A percentile compares a stretch with the other conserved stretches of the same genome.
phyloP scores from a whole-genome alignment of 2,888 invertebrate species.

The Elmis aenea region DNA sequence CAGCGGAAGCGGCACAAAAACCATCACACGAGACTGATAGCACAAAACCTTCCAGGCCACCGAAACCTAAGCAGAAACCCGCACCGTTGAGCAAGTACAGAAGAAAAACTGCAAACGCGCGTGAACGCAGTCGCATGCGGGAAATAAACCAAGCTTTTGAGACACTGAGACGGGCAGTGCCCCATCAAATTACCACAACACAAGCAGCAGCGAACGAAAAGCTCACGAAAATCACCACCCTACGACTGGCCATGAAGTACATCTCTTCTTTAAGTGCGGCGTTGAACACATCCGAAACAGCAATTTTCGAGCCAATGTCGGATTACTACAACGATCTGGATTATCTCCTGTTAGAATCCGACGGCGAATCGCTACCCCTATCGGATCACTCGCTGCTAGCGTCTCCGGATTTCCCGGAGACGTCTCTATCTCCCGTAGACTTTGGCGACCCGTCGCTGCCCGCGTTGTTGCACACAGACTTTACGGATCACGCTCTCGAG shows the following conservation, averaged over 20 bases:
- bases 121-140: slow-evolving; percentile 81
- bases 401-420: slow-evolving; percentile 47
- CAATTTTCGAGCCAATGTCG: slow-evolving; percentile 11
- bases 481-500: slow-evolving; percentile 39
- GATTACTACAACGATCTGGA: slow-evolving; percentile 44
- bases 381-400: slow-evolving; percentile 54
- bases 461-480: slow-evolving; percentile 40
- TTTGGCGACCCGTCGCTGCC: slow-evolving; percentile 42
- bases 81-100: slow-evolving; percentile 83
- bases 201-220: slow-evolving; percentile 64
- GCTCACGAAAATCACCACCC: slow-evolving; percentile 83
- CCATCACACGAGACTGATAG: slow-evolving; percentile 14
- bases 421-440: slow-evolving; percentile 57
- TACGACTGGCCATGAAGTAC: slow-evolving; percentile 82
- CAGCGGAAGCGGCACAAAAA: slow-evolving; percentile 44
- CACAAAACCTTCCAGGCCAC: slow-evolving; percentile 24
- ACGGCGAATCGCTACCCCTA: slow-evolving; percentile 54
- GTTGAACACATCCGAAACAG: slow-evolving; percentile 37
- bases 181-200: slow-evolving; percentile 48
- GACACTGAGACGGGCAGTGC: slow-evolving; percentile 70
- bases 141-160: slow-evolving; percentile 90
- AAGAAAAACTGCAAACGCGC: slow-evolving; percentile 83
- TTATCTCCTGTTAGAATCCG: slow-evolving; percentile 53
- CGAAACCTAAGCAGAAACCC: slow-evolving; percentile 57
- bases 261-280: slow-evolving; percentile 71